Percentiles rank a stretch among this genome's conserved stretches.
These are phyloP conservation scores for Clarias laeviceps DNA, from an alignment of 2,797 vertebrate genomes.

Conservation along the genomic window DNA sequence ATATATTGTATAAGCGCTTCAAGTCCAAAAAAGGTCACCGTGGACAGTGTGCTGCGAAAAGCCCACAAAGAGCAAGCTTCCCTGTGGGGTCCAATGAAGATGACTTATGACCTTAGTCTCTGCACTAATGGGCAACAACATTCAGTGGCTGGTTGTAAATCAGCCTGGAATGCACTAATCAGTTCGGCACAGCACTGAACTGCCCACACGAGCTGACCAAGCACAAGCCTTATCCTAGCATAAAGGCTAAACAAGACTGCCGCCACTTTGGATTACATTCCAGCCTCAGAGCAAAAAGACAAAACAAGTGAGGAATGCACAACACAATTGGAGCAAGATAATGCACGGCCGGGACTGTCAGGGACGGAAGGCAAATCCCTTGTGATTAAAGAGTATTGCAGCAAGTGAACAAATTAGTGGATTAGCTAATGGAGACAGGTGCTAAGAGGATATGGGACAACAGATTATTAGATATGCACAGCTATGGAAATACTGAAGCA, in stretches of 20 bases:
- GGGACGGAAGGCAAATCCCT: slow-evolving; percentile 27
- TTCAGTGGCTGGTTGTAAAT: slow-evolving; percentile 58
- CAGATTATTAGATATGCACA: slow-evolving; percentile 5
- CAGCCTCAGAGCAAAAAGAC: slow-evolving; percentile 46
- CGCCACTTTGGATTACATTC: slow-evolving; percentile 48
- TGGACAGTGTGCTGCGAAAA: slow-evolving; percentile 36
- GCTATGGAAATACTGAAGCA: slow-evolving; percentile 8
- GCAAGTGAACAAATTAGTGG: slow-evolving; percentile 41
- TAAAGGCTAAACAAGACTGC: slow-evolving; percentile 45
- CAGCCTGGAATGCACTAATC: slow-evolving; percentile 60
- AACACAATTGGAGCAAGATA: slow-evolving; percentile 47
- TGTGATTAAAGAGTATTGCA: slow-evolving; percentile 38
- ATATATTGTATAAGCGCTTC: slow-evolving; percentile 70
- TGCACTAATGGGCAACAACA: slow-evolving; percentile 53
- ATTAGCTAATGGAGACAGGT: slow-evolving; percentile 36
- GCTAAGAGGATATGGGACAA: slow-evolving; percentile 15
- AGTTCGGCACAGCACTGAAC: slow-evolving; percentile 42
- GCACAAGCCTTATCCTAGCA: slow-evolving; percentile 45
- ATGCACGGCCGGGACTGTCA: slow-evolving; percentile 16
- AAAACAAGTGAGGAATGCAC: slow-evolving; percentile 48
- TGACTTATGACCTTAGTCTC: slow-evolving; percentile 57
- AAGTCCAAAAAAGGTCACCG: slow-evolving; percentile 53
- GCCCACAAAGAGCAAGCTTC: slow-evolving; percentile 38
- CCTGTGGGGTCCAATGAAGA: slow-evolving; percentile 66
- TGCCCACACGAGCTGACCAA: slow-evolving; percentile 36